Base-by-base conservation (phyloP, 2,888 invertebrate species). In the Andrena marginata region DNA sequence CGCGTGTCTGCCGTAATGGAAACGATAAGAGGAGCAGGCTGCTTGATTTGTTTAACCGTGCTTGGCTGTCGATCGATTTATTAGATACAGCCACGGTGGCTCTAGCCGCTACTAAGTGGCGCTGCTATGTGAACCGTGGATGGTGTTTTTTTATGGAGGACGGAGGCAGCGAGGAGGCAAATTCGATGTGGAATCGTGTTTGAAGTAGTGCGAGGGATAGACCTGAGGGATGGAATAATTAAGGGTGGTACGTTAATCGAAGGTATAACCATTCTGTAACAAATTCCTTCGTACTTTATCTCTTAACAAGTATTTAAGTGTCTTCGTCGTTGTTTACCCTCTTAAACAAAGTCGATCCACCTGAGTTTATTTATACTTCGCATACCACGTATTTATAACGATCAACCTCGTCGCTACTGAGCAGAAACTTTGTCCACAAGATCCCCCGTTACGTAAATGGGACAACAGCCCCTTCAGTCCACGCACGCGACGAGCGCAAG, bases 391-490 rank as follows among this genome's bases (percentile, higher is more conserved):
- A 72, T 79, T 79, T 72, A 72, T 79, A 80, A 51, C 49, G 33
- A 10, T 42, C 65, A 8, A 23, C 63, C 49, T 62, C 29, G 51
- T 33, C 31, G 31, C 54, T 31, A 35, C 51, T 33, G 20, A n/a
- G 16, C 20, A 62, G 74, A 60, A 62, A 71, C 67, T 56, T 71
- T 79, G 71, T 80, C 72, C 71, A 79, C 80, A 67, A 56, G 80
- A 72, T 72, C 56, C 29, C 69, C 63, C 35, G 67, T 72, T 72
- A 72, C 72, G 80, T 56, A 79, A 80, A 79, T 79, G 49, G 80
- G 72, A 63, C 72, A 63, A 79, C 72, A 80, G 48, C 80, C 68
- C 49, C 68, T 10, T 31, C 26, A 2, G 56, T 13, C 35, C 42
- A 64, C 54, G 29, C 54, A 10, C 51, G 20, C 23, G 48, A 7